Conservation (phyloP, 1,140 invertebrate species). For the Stenopsyche tienmushanensis region DNA sequence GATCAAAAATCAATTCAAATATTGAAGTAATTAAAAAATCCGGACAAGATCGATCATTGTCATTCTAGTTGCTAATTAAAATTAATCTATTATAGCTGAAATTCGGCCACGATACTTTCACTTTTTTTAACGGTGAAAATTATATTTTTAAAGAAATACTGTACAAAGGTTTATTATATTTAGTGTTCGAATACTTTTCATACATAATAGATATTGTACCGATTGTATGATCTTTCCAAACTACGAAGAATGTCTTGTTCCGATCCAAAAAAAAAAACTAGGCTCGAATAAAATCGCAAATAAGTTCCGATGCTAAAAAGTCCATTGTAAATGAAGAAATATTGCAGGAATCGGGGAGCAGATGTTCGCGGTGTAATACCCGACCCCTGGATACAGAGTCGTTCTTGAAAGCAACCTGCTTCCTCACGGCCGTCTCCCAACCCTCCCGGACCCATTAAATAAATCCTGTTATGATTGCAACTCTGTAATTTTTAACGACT, state of each 20-base stretch:
- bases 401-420: conserved; percentile 16
- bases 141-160: neutral
- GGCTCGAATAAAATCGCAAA: conserved; percentile 6
- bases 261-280: too few species aligned
- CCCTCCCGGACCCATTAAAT: conserved; percentile 33
- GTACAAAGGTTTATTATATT: too few species aligned
- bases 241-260: too few species aligned
- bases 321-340: conserved; percentile 36
- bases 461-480: conserved; percentile 42
- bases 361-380: conserved; percentile 29
- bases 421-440: neutral
- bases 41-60: neutral
- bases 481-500: conserved; percentile 42
- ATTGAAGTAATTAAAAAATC: neutral
- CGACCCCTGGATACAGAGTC: conserved; percentile 14
- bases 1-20: neutral
- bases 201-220: too few species aligned
- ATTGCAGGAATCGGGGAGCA: conserved; percentile 35
- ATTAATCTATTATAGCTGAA: too few species aligned
- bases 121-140: neutral
- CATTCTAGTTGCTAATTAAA: neutral
- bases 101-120: too few species aligned
- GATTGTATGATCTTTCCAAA: too few species aligned
- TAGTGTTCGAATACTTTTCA: too few species aligned
- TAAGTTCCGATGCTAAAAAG: conserved; percentile 7